Conservation (phyloP, 1,140 invertebrate species). For the Uloborus diversus region DNA sequence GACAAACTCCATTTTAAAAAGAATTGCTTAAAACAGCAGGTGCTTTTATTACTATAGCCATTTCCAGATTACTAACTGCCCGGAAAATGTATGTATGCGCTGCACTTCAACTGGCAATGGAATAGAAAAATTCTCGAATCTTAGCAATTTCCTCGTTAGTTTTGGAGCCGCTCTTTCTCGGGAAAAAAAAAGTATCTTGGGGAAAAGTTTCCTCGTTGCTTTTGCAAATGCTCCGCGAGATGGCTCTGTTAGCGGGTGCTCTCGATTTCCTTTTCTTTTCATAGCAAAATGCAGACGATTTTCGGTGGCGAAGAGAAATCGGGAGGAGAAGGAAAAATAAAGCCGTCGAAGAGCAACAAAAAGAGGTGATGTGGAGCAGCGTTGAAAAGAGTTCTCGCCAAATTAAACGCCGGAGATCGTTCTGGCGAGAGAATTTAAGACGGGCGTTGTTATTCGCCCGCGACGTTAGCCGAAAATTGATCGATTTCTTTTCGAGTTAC, state of each 20-base stretch:
- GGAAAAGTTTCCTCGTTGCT: not conserved
- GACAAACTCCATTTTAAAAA: too few species aligned
- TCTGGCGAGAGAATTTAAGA: not conserved
- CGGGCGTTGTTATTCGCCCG: not conserved
- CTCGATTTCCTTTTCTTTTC: not conserved
- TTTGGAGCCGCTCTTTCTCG: not conserved
- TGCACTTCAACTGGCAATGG: too few species aligned
- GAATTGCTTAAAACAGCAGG: too few species aligned
- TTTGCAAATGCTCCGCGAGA: not conserved
- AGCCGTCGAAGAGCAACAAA: not conserved
- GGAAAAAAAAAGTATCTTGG: not conserved
- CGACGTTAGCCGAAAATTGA: not conserved
- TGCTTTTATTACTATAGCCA: too few species aligned
- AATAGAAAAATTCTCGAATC: too few species aligned
- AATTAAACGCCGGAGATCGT: not conserved
- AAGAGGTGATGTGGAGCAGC: not conserved
- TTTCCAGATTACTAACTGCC: too few species aligned
- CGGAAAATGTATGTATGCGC: too few species aligned
- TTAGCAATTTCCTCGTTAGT: not conserved
- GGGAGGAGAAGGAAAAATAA: not conserved
- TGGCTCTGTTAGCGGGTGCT: not conserved
- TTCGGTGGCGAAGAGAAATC: not conserved
- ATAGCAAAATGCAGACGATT: not conserved
- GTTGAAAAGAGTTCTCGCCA: not conserved
- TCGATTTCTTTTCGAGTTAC: not conserved